These are phyloP conservation scores for Ariolimax columbianus DNA, from an alignment of 2,888 invertebrate genomes.

Conservation along the genomic window DNA sequence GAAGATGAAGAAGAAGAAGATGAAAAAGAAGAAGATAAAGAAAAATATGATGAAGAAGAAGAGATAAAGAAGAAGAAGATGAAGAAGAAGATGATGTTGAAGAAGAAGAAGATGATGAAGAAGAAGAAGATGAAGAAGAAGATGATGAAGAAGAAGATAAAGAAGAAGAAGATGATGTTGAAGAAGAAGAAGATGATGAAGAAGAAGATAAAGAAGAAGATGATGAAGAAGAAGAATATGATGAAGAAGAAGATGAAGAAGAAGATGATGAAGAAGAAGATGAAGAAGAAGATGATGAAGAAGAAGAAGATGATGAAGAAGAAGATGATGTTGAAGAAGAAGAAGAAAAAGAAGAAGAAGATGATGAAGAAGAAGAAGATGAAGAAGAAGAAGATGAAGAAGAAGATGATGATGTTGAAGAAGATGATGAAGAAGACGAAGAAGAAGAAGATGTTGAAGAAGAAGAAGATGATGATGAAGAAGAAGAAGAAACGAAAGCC, in stretches of 20 bases:
- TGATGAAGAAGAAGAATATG: neutral
- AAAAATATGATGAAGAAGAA: neutral
- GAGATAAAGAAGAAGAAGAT: neutral
- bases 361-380: no score
- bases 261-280: neutral
- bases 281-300: neutral
- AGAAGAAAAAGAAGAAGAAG: no score
- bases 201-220: neutral
- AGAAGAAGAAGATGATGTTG: neutral
- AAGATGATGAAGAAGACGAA: no score
- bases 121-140: neutral
- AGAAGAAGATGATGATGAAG: no score
- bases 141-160: neutral
- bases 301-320: no score
- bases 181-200: neutral
- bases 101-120: neutral
- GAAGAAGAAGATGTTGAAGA: no score
- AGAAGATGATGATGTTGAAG: neutral
- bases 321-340: no score
- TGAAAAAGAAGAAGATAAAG: neutral
- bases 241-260: neutral
- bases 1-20: neutral
- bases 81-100: neutral
- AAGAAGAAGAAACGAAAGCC: no score
- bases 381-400: neutral